Evolutionary conservation across 2,797 vertebrate genomes (phyloP), one percentile per base, ranked within the genome.

Genomic region (Acanthurus leucopareius): DNA sequence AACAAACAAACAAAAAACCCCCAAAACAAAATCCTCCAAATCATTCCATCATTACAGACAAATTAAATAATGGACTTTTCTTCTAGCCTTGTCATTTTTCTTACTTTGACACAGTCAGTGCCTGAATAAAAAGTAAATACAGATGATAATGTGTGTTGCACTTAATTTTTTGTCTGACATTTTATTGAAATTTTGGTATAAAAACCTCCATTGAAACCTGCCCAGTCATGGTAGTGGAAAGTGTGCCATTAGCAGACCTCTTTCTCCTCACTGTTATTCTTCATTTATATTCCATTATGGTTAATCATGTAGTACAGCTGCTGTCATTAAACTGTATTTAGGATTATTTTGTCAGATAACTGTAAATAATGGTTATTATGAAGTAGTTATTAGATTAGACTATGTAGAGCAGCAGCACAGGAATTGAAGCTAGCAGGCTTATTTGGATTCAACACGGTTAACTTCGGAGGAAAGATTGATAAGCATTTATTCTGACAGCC

Each of bases 401-500:
- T 59, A 40, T 11, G 5, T 42, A 69, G 42, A 10, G 66, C 19
- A 59, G 19, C 14, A 35, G 40, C 10, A 69, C 28, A 57, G 13
- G 3, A 69, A 59, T 51, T 7, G 16, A 35, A 69, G 53, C 53
- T 60, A 49, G 8, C 10, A 17, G 48, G 19, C 13, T 65, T 17
- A 25, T 49, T 3, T 42, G 11, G 10, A 45, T 56, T 40, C 2
- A 57, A 40, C 7, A 19, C 25, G 7, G 35, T 32, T 58, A 68
- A 60, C 38, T 49, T 64, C 40, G 61, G 25, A 63, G 13, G 49
- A 28, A 22, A 40, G 42, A 59, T 2, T 58, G 44, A 38, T 10
- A 44, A 28, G 15, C 25, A 47, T 77, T 40, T 44, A 16, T 47
- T 61, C 10, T 61, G 28, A 64, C 38, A 69, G 59, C 44, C 14